Base-by-base conservation (phyloP, 2,113 vertebrate species). In the Prionailurus bengalensis region DNA sequence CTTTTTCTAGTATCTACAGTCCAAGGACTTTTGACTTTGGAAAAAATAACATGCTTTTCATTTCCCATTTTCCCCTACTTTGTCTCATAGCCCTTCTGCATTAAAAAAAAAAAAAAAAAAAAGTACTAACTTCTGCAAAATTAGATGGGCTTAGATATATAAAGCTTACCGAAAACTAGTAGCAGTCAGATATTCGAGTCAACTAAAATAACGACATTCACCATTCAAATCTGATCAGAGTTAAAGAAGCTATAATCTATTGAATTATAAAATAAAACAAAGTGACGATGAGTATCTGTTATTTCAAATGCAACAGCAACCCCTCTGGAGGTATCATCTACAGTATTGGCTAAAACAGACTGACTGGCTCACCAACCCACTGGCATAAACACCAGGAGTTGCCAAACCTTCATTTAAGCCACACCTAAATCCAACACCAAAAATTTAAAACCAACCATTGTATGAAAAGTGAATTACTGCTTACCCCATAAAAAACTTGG, bases 221-320 rank as follows among this genome's bases (percentile, higher is more conserved):
- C 31, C 81, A 4, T 73, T 89, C 23, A 63, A 92, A 74, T 79
- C 14, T 89, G 55, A 93, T 87, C 42, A 65, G 39, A 63, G 33
- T 91, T 93, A 89, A 93, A 93, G 66, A 23, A 92, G 33, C 27
- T 68, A 25, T 39, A 79, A 97, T 55, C 94, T 93, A 92, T 7
- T 94, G 39, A 86, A 92, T 45, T 95, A 79, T 42, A 91, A 92
- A 91, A 82, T 53, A 89, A 92, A 93, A 71, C 15, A 80, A 93
- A 84, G 27, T 88, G 31, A 88, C 55, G 11, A 36, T 58, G 21
- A 91, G 27, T 58, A 51, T 15, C 23, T 89, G 17, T 76, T 61
- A 87, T 29, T 93, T 70, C 81, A 95, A 94, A 97, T 63, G 90
- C 66, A 82, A 85, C 39, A 85, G 70, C 36, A 83, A 96, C n/a